Evolutionary conservation across 2,888 invertebrate species (phyloP).

Genomic region (Oegoconia quadripuncta): DNA sequence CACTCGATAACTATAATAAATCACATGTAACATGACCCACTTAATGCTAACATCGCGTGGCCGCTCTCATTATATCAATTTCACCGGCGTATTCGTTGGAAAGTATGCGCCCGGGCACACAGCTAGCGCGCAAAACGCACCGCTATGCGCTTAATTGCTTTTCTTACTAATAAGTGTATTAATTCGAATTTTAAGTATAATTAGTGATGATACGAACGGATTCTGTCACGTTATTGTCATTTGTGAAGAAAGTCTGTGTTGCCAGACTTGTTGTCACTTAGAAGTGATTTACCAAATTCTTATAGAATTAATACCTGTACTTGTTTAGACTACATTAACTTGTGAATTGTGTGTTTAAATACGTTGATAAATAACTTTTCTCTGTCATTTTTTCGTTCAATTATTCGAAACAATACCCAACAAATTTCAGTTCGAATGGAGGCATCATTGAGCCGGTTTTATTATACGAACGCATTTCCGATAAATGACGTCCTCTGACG

Average conservation of each 20-base stretch:
- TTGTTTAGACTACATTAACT: too few species aligned
- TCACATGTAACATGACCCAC: not conserved
- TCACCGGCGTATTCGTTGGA: slow-evolving; percentile 64
- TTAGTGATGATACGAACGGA: slow-evolving; percentile 41
- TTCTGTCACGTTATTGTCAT: slow-evolving; percentile 43
- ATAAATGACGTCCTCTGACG: too few species aligned
- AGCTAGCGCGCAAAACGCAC: slow-evolving; percentile 61
- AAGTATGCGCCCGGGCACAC: slow-evolving; percentile 36
- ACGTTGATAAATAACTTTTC: too few species aligned
- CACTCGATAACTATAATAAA: not conserved
- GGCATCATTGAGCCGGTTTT: too few species aligned
- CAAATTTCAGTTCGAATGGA: too few species aligned
- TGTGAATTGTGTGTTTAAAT: too few species aligned
- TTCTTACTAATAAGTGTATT: slow-evolving; percentile 54
- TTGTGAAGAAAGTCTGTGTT: slow-evolving; percentile 24
- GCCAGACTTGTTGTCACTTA: too few species aligned
- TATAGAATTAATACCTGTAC: too few species aligned
- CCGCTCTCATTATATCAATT: slow-evolving; percentile 54
- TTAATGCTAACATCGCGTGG: slow-evolving; percentile 40
- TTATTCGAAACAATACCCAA: too few species aligned
- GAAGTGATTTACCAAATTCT: too few species aligned
- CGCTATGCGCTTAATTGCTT: slow-evolving; percentile 67
- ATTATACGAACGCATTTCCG: too few species aligned
- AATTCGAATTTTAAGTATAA: slow-evolving; percentile 51
- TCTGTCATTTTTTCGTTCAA: too few species aligned